Conservation (phyloP, 2,113 vertebrate species). For the Clarias magur region DNA sequence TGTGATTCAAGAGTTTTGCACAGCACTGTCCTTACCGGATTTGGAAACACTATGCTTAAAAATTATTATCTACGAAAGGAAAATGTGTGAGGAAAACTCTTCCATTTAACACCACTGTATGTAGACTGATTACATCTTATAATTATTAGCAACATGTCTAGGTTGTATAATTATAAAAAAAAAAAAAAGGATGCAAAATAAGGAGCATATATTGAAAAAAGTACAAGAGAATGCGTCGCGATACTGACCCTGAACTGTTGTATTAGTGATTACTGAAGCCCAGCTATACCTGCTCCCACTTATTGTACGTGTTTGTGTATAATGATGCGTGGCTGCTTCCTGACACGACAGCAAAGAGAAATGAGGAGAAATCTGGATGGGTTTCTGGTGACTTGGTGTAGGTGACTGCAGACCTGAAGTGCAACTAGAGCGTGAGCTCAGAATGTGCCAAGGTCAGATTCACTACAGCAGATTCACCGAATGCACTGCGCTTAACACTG, state of each 20-base stretch:
- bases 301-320: neutral
- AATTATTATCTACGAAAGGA: neutral
- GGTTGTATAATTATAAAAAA: neutral
- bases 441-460: slow-evolving; percentile 24
- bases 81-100: neutral
- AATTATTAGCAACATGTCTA: neutral
- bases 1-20: too few relatives aligned
- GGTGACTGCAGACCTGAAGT: neutral
- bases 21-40: neutral
- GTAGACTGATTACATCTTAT: neutral
- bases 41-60: neutral
- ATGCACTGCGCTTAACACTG: slow-evolving; percentile 48
- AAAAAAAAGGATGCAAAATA: neutral
- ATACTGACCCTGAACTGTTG: neutral
- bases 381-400: neutral
- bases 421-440: slow-evolving; percentile 20
- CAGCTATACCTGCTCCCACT: neutral
- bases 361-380: neutral
- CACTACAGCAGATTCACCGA: slow-evolving; percentile 30
- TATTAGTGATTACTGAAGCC: neutral
- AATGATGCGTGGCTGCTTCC: neutral
- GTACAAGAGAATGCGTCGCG: neutral
- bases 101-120: neutral
- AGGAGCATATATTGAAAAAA: neutral
- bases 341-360: neutral